Percentiles rank a stretch among this genome's conserved stretches.
These are phyloP conservation scores for Apocrypta bakeri DNA, from an alignment of 1,140 invertebrate species.

Conservation along the genomic window DNA sequence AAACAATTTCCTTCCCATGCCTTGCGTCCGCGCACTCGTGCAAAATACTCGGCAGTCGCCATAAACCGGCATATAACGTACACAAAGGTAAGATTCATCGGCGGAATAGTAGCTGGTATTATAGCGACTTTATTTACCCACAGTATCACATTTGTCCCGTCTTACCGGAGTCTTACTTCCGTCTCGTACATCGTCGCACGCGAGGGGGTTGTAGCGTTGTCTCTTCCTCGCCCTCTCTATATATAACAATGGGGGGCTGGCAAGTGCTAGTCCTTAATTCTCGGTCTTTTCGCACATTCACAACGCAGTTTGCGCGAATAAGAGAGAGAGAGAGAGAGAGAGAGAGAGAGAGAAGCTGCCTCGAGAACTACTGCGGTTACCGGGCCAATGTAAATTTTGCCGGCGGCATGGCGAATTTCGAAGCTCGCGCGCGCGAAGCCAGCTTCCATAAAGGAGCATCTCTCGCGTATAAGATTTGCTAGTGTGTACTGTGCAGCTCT, in stretches of 20 bases:
- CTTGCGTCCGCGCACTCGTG: not conserved
- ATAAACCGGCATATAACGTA: slow-evolving; percentile 1
- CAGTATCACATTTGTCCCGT: slow-evolving; percentile 55
- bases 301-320: not conserved
- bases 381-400: slow-evolving; percentile 63
- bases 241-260: slow-evolving; percentile 32
- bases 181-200: slow-evolving; percentile 33
- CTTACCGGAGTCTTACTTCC: slow-evolving; percentile 59
- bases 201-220: not conserved
- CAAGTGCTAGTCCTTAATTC: slow-evolving; percentile 59
- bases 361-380: not conserved
- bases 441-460: slow-evolving; percentile 53
- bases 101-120: not conserved
- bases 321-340: not conserved
- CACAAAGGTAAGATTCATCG: slow-evolving; percentile 17
- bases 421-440: slow-evolving; percentile 48
- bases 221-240: not conserved
- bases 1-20: no score
- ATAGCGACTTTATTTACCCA: slow-evolving; percentile 54
- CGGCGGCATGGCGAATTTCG: slow-evolving; percentile 56
- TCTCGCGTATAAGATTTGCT: slow-evolving; percentile 50
- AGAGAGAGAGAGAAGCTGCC: not conserved
- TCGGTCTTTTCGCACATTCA: slow-evolving; percentile 44
- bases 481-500: slow-evolving; percentile 32
- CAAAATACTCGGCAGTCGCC: not conserved